Base-by-base conservation (phyloP, 1,140 invertebrate genomes). In the Tetranychus urticae region DNA sequence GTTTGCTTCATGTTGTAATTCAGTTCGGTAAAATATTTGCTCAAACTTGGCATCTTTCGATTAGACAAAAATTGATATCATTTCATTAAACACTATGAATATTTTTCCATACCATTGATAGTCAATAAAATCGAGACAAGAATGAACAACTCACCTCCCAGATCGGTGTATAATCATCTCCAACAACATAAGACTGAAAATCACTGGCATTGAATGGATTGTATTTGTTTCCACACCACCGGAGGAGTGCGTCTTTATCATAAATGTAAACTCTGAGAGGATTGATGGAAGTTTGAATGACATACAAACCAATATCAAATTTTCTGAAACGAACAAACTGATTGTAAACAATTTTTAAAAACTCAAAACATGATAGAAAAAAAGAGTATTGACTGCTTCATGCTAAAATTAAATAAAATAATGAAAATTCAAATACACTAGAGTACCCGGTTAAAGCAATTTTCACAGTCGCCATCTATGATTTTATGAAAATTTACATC, bases 241-340 rank as follows among this genome's bases (percentile, higher is more conserved):
- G 85, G 67, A 93, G 85, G 4, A 94, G 71, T 1, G 84, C 80
- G 68, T 97, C 92, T 6, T 83, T 86, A 70, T 85, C 84, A 69
- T 91, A 88, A 61, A 84, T 82, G 68, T 97, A 97, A 0, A 86
- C 79, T 67, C 89, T 76, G 1, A 97, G 71, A 12, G 92, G 92
- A 74, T 92, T 79, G 1, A 97, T 78, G 0, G 88, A 92, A 0
- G 91, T 94, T 1, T 96, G 75, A 1, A 87, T 83, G 0, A 87
- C 87, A 73, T 97, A 97, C 31, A 97, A 80, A 23, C 92, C 92
- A 70, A 97, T 88, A 71, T 97, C 92, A 75, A 97, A 97, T 74
- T 94, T 96, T 3, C 89, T 79, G 14, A 86, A 72, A 59, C 58
- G 56, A 58, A 59, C 33, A 23, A 2, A n/a, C 23, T 23, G 8